A percentile compares a stretch with the other conserved stretches of the same genome.
phyloP scores from a whole-genome alignment of 2,888 invertebrate genomes.

The Epirrita christyi region DNA sequence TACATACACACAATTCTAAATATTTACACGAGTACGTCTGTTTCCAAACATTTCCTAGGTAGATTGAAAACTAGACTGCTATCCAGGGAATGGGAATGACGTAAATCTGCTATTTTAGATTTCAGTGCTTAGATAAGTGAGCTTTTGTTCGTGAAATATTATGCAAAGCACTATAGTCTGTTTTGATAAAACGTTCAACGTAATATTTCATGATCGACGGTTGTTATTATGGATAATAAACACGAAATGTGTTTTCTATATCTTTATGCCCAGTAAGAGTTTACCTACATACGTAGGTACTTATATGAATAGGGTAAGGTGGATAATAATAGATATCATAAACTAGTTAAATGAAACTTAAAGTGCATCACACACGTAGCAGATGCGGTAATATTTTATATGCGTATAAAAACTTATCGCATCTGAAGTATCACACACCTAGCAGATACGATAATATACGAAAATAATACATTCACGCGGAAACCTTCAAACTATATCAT shows the following conservation, averaged over 20 bases:
- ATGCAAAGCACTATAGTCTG: constrained; percentile 42
- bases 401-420: no score
- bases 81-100: constrained; percentile 54
- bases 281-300: no score
- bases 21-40: constrained; percentile 49
- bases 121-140: constrained; percentile 36
- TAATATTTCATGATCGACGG: neutral
- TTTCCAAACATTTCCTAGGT: constrained; percentile 40
- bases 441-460: no score
- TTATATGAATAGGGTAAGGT: no score
- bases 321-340: no score
- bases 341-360: no score
- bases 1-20: constrained; percentile 43
- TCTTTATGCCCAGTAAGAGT: neutral
- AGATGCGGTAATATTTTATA: no score
- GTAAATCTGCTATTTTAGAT: constrained; percentile 54
- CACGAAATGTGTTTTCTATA: neutral
- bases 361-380: no score
- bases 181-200: neutral
- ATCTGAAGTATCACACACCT: no score
- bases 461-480: no score
- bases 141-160: constrained; percentile 50
- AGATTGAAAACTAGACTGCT: constrained; percentile 34
- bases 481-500: no score
- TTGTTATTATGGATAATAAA: neutral